Base-by-base conservation (phyloP, 1,140 invertebrate genomes). In the Pygmarrhopalites habei region DNA sequence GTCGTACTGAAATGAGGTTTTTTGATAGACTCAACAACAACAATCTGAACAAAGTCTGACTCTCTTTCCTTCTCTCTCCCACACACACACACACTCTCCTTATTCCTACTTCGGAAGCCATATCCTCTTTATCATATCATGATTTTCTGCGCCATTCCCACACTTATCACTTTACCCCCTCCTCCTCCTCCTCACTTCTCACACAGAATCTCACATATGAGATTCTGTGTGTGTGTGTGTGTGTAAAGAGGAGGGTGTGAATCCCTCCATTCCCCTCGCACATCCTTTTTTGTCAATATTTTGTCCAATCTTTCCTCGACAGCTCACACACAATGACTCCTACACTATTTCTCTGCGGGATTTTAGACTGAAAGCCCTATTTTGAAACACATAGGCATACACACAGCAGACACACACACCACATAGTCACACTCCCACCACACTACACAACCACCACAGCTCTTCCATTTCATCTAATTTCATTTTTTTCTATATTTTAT, bases 1-100 rank as follows among this genome's bases (percentile, higher is more conserved):
- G n/a, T n/a, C n/a, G n/a, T n/a, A n/a, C n/a, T n/a, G 44, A 46
- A 46, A 46, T 46, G 44, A 46, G 44, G 44, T 46, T 46, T 46
- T 46, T n/a, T 17, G 21, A n/a, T 21, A 39, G 35, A 10, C 35
- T 7, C 15, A 19, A 46, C 15, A 46, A 46, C 44, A n/a, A n/a
- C 44, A 46, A 46, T 46, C n/a, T 46, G 44, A 46, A 21, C 44
- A 4, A 46, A 46, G 44, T 46, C 44, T 46, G 5, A 10, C 5
- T 46, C 44, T n/a, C 5, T 46, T 21, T 21, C 15, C 15, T 46
- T n/a, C 19, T n/a, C 5, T 46, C 5, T 17, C 44, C n/a, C n/a
- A n/a, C n/a, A n/a, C n/a, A n/a, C n/a, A n/a, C n/a, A n/a, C n/a
- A n/a, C n/a, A n/a, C 17, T 39, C 35, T 17, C 35, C 17, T 39